Percentiles rank a stretch among this genome's conserved stretches.
These are phyloP conservation scores for Hymenochirus boettgeri DNA, from an alignment of 2,113 vertebrate species.

Conservation along the genomic window DNA sequence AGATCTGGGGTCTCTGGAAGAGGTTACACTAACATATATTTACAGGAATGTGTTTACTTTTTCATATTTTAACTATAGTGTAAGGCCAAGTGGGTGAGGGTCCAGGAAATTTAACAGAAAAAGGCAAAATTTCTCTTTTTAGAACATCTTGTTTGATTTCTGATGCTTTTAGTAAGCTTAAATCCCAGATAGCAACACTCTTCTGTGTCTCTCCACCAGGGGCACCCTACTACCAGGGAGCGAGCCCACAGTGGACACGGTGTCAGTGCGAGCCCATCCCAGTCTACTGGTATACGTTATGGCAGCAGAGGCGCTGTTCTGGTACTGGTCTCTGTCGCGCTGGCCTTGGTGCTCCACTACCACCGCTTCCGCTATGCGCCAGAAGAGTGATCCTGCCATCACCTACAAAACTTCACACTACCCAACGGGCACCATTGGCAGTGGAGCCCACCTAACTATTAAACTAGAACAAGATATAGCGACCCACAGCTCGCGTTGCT, in stretches of 20 bases:
- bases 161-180: constrained; percentile 69
- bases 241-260: constrained; percentile 96
- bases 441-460: constrained; percentile 84
- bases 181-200: constrained; percentile 86
- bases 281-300: constrained; percentile 97
- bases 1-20: no score
- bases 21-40: no score
- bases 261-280: constrained; percentile 92
- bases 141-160: constrained; percentile 64
- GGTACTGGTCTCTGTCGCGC: constrained; percentile 84
- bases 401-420: constrained; percentile 95
- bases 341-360: constrained; percentile 90
- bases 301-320: constrained; percentile 88
- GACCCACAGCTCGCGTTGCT: constrained; percentile 70
- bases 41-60: no score
- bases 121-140: no score
- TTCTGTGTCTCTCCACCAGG: constrained; percentile 97
- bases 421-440: no score
- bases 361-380: constrained; percentile 92
- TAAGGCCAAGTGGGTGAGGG: no score
- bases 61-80: no score
- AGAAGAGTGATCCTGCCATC: constrained; percentile 96
- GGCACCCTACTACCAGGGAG: constrained; percentile 88
- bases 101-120: no score
- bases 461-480: constrained; percentile 85